Conservation (phyloP, 2,888 invertebrate species). For the Aphelenchoides bicaudatus region DNA sequence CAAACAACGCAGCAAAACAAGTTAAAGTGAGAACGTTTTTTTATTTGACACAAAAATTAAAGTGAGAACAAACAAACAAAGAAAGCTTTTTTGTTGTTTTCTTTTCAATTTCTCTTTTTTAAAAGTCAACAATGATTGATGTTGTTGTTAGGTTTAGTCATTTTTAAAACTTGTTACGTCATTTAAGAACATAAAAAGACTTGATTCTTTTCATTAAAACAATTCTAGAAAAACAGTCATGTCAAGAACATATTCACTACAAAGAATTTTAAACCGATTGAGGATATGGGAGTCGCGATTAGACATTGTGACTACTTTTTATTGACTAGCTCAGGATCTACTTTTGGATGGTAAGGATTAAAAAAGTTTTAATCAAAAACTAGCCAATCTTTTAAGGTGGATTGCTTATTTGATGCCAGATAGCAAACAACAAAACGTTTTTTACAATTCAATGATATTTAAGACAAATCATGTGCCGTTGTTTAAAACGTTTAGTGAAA, state of each 20-base stretch:
- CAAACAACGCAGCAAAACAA: too few species aligned
- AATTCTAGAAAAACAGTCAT: not conserved
- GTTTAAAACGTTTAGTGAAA: not conserved
- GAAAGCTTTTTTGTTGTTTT: too few species aligned
- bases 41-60: constrained; percentile 1
- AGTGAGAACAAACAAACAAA: too few species aligned
- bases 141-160: too few species aligned
- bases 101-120: not conserved
- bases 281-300: not conserved
- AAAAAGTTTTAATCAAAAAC: too few species aligned
- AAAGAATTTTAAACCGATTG: not conserved
- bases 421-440: constrained; percentile 8
- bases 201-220: too few species aligned
- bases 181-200: too few species aligned
- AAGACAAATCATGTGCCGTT: not conserved
- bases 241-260: not conserved
- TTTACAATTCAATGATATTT: constrained; percentile 3
- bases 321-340: not conserved
- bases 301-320: constrained; percentile 6
- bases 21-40: too few species aligned
- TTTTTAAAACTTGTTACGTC: too few species aligned
- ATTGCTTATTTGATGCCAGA: constrained; percentile 13
- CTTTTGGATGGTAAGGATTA: constrained; percentile 11
- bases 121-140: too few species aligned
- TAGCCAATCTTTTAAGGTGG: too few species aligned